Evolutionary conservation across 2,113 vertebrate species (phyloP).

Genomic region (Carassius auratus): DNA sequence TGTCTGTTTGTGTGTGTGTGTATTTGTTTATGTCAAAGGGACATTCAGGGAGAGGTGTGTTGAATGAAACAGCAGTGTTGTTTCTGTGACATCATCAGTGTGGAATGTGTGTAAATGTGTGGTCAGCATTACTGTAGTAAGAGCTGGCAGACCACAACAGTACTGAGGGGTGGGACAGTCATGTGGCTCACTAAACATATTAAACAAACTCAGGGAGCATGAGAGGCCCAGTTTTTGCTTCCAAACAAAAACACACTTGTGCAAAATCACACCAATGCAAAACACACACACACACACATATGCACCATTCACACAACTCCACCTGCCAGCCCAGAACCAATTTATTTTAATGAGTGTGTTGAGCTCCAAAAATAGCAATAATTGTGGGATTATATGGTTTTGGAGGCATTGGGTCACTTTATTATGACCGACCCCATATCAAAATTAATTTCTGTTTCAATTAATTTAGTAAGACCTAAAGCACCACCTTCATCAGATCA

Average conservation of each 20-base stretch:
- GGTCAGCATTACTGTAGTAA: conserved; percentile 15
- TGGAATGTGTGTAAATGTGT: background rate
- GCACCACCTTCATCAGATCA: background rate
- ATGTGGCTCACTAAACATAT: conserved; percentile 21
- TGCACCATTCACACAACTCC: background rate
- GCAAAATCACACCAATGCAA: background rate
- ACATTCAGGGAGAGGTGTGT: background rate
- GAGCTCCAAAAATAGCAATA: background rate
- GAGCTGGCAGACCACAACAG: background rate
- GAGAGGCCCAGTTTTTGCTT: background rate
- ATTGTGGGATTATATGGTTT: background rate
- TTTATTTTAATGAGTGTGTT: background rate
- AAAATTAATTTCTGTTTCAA: background rate
- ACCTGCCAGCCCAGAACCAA: background rate
- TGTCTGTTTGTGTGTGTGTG: background rate
- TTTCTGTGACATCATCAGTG: conserved; percentile 21
- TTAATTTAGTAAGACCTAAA: background rate
- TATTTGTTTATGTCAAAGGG: conserved; percentile 1
- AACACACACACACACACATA: background rate
- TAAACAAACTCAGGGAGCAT: conserved; percentile 20
- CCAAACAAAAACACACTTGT: background rate
- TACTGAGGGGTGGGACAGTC: background rate
- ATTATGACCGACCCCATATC: background rate
- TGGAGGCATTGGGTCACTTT: background rate
- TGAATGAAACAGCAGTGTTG: background rate